phyloP scores from a whole-genome alignment of 2,888 invertebrate species.

The Heteromyza rotundicornis region DNA sequence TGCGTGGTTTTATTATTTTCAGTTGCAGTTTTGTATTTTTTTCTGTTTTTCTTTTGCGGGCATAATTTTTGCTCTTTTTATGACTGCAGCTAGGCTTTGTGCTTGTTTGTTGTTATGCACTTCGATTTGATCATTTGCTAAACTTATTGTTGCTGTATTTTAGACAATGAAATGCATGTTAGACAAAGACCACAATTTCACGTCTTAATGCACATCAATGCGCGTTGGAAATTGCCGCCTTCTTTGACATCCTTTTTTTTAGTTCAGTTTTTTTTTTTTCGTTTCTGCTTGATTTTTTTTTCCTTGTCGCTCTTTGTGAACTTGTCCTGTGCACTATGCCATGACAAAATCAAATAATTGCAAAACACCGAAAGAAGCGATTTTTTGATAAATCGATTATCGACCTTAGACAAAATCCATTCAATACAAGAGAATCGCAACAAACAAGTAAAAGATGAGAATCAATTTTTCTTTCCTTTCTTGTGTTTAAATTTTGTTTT shows the following conservation, averaged over 20 bases:
- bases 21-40: not conserved
- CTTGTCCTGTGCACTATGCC: constrained; percentile 14
- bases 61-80: constrained; percentile 36
- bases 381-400: constrained; percentile 56
- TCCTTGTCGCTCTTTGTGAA: constrained; percentile 16
- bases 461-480: constrained; percentile 19
- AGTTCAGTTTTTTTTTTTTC: constrained; percentile 22
- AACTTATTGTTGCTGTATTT: constrained; percentile 12
- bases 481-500: constrained; percentile 31
- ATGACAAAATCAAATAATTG: constrained; percentile 23
- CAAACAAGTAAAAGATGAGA: constrained; percentile 18
- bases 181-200: constrained; percentile 56
- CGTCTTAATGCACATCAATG: constrained; percentile 55
- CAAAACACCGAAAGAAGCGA: constrained; percentile 17
- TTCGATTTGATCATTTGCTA: constrained; percentile 23
- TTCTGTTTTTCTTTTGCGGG: not conserved
- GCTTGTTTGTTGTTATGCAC: constrained; percentile 9
- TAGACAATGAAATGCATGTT: constrained; percentile 3
- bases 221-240: constrained; percentile 40
- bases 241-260: constrained; percentile 31
- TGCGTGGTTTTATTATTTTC: not conserved
- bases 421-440: constrained; percentile 19
- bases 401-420: constrained; percentile 45
- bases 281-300: constrained; percentile 33
- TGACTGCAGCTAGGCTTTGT: constrained; percentile 27